Evolutionary conservation across 2,888 invertebrate species (phyloP), one percentile per base, ranked within the genome.

Genomic region (Megamerina dolium): DNA sequence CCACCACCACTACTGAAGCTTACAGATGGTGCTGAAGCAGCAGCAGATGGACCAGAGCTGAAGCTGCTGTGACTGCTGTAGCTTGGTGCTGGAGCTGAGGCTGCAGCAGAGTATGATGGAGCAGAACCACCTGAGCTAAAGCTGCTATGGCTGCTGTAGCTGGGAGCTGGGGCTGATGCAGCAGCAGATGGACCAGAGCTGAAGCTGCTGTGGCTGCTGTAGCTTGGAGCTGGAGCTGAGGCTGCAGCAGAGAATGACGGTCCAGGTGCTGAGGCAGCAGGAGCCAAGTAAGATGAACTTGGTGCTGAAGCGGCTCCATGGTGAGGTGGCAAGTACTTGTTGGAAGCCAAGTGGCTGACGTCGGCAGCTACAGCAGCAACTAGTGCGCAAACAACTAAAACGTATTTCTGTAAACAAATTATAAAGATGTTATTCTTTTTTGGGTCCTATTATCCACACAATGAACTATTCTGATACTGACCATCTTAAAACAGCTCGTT

Each of bases 271-370:
- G 33, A 9, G 4, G 18, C 37, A 12, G 36, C 36, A 13, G 33
- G n/a, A 4, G 18, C 37, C 8, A 36, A 43, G 19, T 34, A 35
- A 3, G 40, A 17, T 14, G 41, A 29, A 27, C 31, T 17, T 18
- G 45, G 51, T 40, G 54, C 41, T 19, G 35, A 40, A 55, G 60
- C 29, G 52, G 63, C 54, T 52, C 43, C 32, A 36, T 35, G 51
- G 21, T 37, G 21, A 31, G 67, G 64, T 12, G 64, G 64, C 54
- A 66, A 51, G 37, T 67, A 65, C n/a, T 61, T 42, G 51, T 53
- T 59, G 42, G 51, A 45, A 13, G 54, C 50, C 42, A 65, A 50
- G 5, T 65, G 58, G 49, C 57, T 63, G 6, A 64, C 65, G 55
- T 66, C 65, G 58, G 43, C 54, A 20, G 42, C 12, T 12, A 34